phyloP scores from a whole-genome alignment of 1,140 invertebrate species.

The Heterodera schachtii region DNA sequence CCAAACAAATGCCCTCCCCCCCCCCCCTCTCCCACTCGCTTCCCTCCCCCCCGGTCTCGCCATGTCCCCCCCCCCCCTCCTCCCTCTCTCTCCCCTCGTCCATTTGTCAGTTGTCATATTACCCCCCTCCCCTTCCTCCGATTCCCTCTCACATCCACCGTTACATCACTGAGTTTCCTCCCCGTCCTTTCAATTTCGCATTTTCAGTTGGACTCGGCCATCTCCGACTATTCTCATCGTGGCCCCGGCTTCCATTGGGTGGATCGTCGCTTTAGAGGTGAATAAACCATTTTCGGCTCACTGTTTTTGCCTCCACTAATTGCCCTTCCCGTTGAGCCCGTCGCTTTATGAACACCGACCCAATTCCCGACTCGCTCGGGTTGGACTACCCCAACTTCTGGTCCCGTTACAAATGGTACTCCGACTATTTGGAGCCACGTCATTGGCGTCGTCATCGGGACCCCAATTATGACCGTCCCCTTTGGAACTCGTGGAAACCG shows the following conservation, averaged over 20 bases:
- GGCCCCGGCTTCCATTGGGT: slow-evolving; percentile 56
- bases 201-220: slow-evolving; percentile 53
- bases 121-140: neutral
- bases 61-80: neutral
- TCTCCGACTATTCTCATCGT: slow-evolving; percentile 49
- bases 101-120: neutral
- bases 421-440: slow-evolving; percentile 58
- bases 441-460: slow-evolving; percentile 64
- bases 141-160: neutral
- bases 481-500: slow-evolving; percentile 61
- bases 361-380: slow-evolving; percentile 58
- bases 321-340: slow-evolving; percentile 35
- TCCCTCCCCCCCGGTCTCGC: neutral
- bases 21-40: neutral
- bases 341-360: slow-evolving; percentile 57
- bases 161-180: neutral
- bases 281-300: no score
- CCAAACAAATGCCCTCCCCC: neutral
- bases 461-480: slow-evolving; percentile 63
- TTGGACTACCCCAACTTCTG: slow-evolving; percentile 47
- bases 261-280: slow-evolving; percentile 50
- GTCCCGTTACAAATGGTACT: slow-evolving; percentile 63
- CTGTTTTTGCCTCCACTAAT: neutral
- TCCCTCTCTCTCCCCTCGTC: neutral
- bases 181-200: neutral